A percentile compares a stretch with the other conserved stretches of the same genome.
Evolutionary conservation across 2,888 invertebrate species (phyloP).

Genomic region (Caenorhabditis afra): DNA sequence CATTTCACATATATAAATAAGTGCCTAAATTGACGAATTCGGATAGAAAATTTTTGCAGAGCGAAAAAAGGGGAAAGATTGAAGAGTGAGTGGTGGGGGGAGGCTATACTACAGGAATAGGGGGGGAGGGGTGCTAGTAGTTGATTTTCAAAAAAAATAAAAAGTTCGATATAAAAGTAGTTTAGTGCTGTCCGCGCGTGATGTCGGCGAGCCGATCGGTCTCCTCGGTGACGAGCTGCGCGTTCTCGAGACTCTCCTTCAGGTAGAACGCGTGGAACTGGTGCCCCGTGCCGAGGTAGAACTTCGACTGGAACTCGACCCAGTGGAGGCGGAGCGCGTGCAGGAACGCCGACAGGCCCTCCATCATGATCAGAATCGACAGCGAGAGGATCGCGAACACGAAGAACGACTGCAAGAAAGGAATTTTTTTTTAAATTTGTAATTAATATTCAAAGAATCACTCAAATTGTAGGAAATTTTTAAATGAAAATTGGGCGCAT

Average conservation of each 20-base stretch:
- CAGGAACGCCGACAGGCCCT: conserved; percentile 81
- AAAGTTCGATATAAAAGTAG: background rate
- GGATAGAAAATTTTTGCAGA: too few relatives aligned
- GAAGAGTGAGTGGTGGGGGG: too few relatives aligned
- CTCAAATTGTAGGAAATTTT: too few relatives aligned
- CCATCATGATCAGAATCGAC: conserved; percentile 80
- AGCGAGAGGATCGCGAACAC: conserved; percentile 85
- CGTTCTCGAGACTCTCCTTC: conserved; percentile 54
- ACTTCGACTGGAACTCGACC: conserved; percentile 99
- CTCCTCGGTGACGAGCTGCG: conserved; percentile 51
- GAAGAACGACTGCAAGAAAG: conserved; percentile 85
- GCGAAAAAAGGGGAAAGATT: too few relatives aligned
- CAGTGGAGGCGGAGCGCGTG: conserved; percentile 81
- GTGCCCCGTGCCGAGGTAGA: conserved; percentile 93
- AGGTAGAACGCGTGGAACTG: conserved; percentile 91
- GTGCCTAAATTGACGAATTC: too few relatives aligned
- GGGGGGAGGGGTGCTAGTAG: too few relatives aligned
- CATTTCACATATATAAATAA: too few relatives aligned
- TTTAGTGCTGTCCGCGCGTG: conserved; percentile 7
- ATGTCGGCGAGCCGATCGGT: conserved; percentile 55
- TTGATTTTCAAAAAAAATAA: too few relatives aligned
- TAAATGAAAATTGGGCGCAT: too few relatives aligned
- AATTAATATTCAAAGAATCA: too few relatives aligned
- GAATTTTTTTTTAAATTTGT: too few relatives aligned
- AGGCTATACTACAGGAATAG: too few relatives aligned